Conservation (phyloP, 1,140 invertebrate species). For the Caenorhabditis briggsae region DNA sequence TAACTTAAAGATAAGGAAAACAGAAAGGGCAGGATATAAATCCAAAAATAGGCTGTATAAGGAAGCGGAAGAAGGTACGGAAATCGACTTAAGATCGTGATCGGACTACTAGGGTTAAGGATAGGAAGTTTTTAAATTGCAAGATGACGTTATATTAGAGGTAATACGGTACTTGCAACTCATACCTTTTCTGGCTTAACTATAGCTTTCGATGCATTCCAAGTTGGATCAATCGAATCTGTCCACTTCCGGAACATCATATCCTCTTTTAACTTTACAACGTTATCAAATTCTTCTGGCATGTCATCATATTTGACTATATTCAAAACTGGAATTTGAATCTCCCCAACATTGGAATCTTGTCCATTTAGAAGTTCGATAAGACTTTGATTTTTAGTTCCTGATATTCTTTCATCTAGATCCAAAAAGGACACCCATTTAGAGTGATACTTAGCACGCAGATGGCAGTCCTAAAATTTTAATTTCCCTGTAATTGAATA, state of each 20-base stretch:
- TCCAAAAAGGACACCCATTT: conserved; percentile 4
- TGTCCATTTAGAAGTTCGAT: neutral
- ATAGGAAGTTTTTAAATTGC: no score
- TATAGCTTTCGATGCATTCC: neutral
- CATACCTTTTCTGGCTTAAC: conserved; percentile 2
- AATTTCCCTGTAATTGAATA: neutral
- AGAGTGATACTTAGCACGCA: neutral
- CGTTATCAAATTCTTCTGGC: neutral
- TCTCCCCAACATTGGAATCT: neutral
- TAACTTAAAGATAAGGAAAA: no score
- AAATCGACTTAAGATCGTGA: no score
- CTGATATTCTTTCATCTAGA: conserved; percentile 14
- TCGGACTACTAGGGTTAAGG: no score
- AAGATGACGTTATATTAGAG: no score
- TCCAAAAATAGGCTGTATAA: no score
- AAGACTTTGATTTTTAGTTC: neutral
- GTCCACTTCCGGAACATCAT: neutral
- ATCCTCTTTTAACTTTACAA: neutral
- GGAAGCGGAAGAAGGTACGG: no score
- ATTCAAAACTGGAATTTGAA: neutral
- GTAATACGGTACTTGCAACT: no score
- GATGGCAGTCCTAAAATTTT: neutral
- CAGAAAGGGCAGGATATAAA: no score
- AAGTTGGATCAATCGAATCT: neutral
- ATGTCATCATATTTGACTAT: neutral